These are phyloP conservation scores for Porites australiensis DNA, from an alignment of 64 coral and sea anemone species.

Conservation along the genomic window DNA sequence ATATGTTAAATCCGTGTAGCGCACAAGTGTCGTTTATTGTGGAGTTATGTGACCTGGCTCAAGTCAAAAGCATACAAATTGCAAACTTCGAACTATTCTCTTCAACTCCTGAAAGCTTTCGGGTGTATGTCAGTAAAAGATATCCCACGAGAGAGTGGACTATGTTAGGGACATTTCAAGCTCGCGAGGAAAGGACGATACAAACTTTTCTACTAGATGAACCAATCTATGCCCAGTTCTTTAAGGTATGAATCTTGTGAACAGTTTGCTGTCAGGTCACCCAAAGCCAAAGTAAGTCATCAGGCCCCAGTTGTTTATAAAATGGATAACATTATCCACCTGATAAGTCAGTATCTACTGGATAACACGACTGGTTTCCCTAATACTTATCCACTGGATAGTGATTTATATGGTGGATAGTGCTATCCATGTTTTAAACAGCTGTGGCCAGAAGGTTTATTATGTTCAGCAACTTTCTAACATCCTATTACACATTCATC, in stretches of 20 bases:
- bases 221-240: slow-evolving; percentile 95
- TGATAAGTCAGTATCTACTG: no score
- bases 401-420: no score
- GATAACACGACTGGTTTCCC: no score
- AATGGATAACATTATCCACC: no score
- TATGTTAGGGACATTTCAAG: slow-evolving; percentile 93
- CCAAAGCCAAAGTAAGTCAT: no score
- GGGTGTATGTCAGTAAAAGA: slow-evolving; percentile 83
- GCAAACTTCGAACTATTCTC: slow-evolving; percentile 81
- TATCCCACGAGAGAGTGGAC: slow-evolving; percentile 95
- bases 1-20: slow-evolving; percentile 97
- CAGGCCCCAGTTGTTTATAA: no score
- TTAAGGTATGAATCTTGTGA: slow-evolving; percentile 69
- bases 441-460: no score
- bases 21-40: slow-evolving; percentile 95
- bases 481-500: no score
- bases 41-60: slow-evolving; percentile 89
- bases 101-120: slow-evolving; percentile 81
- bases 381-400: no score
- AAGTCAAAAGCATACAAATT: slow-evolving; percentile 95
- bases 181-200: slow-evolving; percentile 79
- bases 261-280: background rate
- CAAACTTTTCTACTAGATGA: slow-evolving; percentile 95
- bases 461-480: no score
- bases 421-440: no score